Percentiles rank a stretch among this genome's conserved stretches.
phyloP scores from a whole-genome alignment of 2,888 invertebrate genomes.

The Machimus atricapillus region DNA sequence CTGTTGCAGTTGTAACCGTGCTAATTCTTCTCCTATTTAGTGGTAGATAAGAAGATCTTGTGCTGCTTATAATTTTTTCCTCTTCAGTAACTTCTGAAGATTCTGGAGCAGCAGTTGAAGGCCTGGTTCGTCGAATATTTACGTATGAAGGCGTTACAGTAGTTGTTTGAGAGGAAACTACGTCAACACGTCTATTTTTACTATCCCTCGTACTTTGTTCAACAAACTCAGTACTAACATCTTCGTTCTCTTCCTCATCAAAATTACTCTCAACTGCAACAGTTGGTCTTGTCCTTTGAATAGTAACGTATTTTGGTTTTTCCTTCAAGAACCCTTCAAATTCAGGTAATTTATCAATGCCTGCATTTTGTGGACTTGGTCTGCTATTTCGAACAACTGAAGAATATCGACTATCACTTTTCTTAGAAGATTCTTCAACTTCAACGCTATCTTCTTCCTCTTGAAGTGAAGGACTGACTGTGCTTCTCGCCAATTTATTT shows the following conservation, averaged over 20 bases:
- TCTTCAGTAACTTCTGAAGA: slow-evolving; percentile 46
- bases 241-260: slow-evolving; percentile 48
- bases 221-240: slow-evolving; percentile 50
- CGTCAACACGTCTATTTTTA: slow-evolving; percentile 40
- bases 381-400: slow-evolving; percentile 70
- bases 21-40: slow-evolving; percentile 50
- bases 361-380: slow-evolving; percentile 67
- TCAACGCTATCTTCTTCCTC: slow-evolving; percentile 42
- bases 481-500: slow-evolving; percentile 42
- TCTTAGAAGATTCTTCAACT: slow-evolving; percentile 38
- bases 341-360: slow-evolving; percentile 61
- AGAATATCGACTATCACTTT: slow-evolving; percentile 63
- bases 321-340: slow-evolving; percentile 61
- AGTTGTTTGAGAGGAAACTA: slow-evolving; percentile 29
- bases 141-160: slow-evolving; percentile 70
- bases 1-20: neutral
- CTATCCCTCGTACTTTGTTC: slow-evolving; percentile 48
- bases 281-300: slow-evolving; percentile 67
- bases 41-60: slow-evolving; percentile 53
- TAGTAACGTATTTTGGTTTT: slow-evolving; percentile 73
- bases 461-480: slow-evolving; percentile 34
- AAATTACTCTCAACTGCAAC: slow-evolving; percentile 55
- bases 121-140: slow-evolving; percentile 73
- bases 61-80: neutral
- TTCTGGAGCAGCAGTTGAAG: slow-evolving; percentile 57